A percentile compares a stretch with the other conserved stretches of the same genome.
phyloP scores from a whole-genome alignment of 2,888 invertebrate genomes.

The Alloscopus bannaensis region DNA sequence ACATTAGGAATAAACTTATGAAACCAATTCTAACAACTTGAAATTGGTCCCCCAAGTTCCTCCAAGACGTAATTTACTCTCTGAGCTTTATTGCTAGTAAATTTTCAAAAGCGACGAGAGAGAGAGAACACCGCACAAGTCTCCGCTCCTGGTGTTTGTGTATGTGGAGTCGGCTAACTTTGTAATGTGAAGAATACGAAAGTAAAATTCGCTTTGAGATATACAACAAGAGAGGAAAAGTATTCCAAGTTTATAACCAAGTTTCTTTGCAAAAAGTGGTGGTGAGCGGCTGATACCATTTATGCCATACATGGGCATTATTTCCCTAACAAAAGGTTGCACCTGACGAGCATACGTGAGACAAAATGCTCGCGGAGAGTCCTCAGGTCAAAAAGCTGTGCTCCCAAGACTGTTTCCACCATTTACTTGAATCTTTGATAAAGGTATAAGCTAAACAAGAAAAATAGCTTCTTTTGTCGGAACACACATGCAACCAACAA shows the following conservation, averaged over 20 bases:
- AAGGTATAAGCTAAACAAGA: background rate
- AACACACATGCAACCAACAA: background rate
- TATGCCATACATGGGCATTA: background rate
- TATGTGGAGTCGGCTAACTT: too few species aligned
- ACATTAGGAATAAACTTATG: conserved; percentile 37
- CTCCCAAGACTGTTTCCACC: conserved; percentile 7
- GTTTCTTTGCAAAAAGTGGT: too few species aligned
- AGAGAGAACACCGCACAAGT: too few species aligned
- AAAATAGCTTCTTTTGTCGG: conserved; percentile 12
- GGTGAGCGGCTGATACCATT: too few species aligned
- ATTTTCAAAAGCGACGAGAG: conserved; percentile 33
- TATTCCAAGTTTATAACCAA: too few species aligned
- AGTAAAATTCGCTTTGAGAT: too few species aligned
- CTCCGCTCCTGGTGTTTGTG: too few species aligned
- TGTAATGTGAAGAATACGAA: too few species aligned
- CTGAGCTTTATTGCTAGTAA: conserved; percentile 17
- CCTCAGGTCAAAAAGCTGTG: conserved; percentile 4
- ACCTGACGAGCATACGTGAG: conserved; percentile 15
- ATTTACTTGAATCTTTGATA: conserved; percentile 14
- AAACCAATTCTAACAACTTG: conserved; percentile 56
- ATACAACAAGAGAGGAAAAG: too few species aligned
- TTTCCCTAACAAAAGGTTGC: conserved; percentile 5
- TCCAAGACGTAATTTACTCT: conserved; percentile 18
- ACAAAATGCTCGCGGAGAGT: conserved; percentile 5
- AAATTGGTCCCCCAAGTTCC: conserved; percentile 47